Evolutionary conservation across 2,797 vertebrate genomes (phyloP), one percentile per base, ranked within the genome.

Genomic region (Xenentodon cancila): DNA sequence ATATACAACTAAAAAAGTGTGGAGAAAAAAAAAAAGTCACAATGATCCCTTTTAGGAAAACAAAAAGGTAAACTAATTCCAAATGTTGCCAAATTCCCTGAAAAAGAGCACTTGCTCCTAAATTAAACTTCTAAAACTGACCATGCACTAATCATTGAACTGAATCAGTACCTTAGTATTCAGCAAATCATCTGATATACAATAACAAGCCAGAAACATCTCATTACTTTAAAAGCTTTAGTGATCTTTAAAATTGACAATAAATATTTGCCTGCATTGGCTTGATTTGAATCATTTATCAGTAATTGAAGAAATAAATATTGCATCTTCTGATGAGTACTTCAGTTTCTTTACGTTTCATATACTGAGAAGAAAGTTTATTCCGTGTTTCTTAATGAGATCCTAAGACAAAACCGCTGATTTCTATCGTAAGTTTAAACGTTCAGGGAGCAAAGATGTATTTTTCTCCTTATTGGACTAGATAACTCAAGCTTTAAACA

Each of bases 11-110:
- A 73, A 75, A 42, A 53, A 75, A 22, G 20, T 40, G 13, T 15
- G 37, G 13, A 11, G 68, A 63, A 78, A 30, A 25, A 45, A 69
- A n/a, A 46, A 0, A 18, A 7, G 44, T 25, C 59, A 53, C 53
- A 66, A 54, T 55, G 19, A 81, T 75, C 60, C 59, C 78, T 84
- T 73, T 53, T 75, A 64, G 45, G 4, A 25, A 34, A 16, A 37
- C 61, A 47, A 73, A 68, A 56, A 68, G 68, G 55, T 64, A 69
- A 64, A 44, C 37, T 50, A 30, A 43, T 66, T 51, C 32, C 61
- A 27, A 3, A 72, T 45, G 67, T 71, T 21, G 9, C n/a, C 19
- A 8, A 49, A 73, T 61, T 73, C 44, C 63, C 61, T 73, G 65
- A 15, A 66, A 62, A 48, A n/a, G 19, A 61, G 54, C 42, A 56